Evolutionary conservation across 2,888 invertebrate species (phyloP), one percentile per base, ranked within the genome.

Genomic region (Rotaria sp.): DNA sequence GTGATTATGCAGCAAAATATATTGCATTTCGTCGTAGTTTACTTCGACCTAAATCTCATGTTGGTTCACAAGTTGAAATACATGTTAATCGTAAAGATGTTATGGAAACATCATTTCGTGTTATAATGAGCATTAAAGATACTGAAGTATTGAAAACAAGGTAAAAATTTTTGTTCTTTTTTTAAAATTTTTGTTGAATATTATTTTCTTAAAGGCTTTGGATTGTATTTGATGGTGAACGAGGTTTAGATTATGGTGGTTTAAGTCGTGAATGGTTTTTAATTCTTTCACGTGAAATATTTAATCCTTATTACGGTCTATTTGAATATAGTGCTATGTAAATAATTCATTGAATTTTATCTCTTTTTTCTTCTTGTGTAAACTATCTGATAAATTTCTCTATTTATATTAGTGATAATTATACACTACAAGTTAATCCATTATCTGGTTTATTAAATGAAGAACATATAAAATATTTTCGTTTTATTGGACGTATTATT

Each of bases 301-400:
- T 99, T 92, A 99, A 99, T 93, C 99, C 99, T 0, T 99, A 98
- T 92, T 99, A 99, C 92, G 98, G 98, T 0, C 93, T 99, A 86
- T 99, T 99, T 93, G 98, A 99, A 92, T 99, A 99, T 93, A 97
- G 97, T 2, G 98, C 98, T 11, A 97, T 97, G 97, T 95, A 92
- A 93, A 21, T 94, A 93, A 85, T 87, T 50, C 4, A 41, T 24
- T 52, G 8, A 52, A 52, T 3, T 5, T 52, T 24, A 52, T 52
- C 24, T 21, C 24, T 52, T 5, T 52, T 52, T 52, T 24, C 24
- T 52, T 5, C 24, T 5, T n/a, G n/a, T n/a, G 24, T 24, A 8
- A 52, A 52, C 3, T 52, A 21, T 52, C 8, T 52, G 50, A 0
- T 50, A 50, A 52, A 24, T 55, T 24, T 85, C 35, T 18, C 50